These are phyloP conservation scores for Noctua janthe DNA, from an alignment of 2,888 invertebrate genomes.

Conservation along the genomic window DNA sequence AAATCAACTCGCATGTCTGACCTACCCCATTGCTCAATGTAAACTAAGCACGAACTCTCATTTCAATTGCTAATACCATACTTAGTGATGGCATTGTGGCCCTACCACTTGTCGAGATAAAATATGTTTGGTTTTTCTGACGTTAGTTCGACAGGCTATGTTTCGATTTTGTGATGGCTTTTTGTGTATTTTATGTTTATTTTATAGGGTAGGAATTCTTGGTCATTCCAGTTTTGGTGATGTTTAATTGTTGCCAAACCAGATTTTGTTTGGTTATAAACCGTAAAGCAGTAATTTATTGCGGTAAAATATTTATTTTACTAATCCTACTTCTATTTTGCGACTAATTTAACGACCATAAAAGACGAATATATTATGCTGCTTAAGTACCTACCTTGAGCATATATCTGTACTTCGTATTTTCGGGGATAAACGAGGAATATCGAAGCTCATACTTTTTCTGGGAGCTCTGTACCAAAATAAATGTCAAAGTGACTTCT, in stretches of 20 bases:
- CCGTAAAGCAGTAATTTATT: conserved; percentile 13
- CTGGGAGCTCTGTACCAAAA: neutral
- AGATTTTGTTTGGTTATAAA: conserved; percentile 9
- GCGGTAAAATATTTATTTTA: neutral
- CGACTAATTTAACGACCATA: neutral
- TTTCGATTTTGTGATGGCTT: neutral
- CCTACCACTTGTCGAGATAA: conserved; percentile 67
- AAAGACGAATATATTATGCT: no score
- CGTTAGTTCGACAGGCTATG: neutral
- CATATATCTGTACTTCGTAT: neutral
- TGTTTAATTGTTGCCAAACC: conserved; percentile 5
- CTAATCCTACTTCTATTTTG: neutral
- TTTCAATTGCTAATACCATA: conserved; percentile 85
- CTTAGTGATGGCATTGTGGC: conserved; percentile 71
- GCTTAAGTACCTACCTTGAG: no score
- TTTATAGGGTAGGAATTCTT: neutral
- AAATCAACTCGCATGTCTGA: conserved; percentile 84
- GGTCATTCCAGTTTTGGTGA: neutral
- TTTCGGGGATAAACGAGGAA: neutral
- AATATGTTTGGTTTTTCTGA: neutral
- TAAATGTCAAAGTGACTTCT: conserved; percentile 56
- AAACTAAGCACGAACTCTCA: conserved; percentile 80
- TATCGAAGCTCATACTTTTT: neutral
- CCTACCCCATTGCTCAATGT: conserved; percentile 87
- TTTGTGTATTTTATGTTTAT: neutral